Evolutionary conservation across 2,888 invertebrate genomes (phyloP), one percentile per base, ranked within the genome.

Genomic region (Stenolophus ochropezus): DNA sequence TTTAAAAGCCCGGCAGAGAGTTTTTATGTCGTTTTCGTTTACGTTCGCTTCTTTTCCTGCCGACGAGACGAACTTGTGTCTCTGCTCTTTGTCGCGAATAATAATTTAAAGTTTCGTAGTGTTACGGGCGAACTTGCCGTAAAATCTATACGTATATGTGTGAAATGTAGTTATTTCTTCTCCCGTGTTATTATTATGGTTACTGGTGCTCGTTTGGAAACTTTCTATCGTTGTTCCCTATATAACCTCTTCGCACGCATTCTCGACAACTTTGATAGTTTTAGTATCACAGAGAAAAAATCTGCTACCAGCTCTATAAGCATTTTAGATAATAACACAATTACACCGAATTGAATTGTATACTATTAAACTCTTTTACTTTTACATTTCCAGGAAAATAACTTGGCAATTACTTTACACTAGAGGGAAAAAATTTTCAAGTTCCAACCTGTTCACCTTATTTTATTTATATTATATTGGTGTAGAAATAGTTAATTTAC

Each of bases 11-110:
- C 49, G 21, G 5, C 25, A 73, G 49, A 73, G 73, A 73, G 49
- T 73, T 73, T 73, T 73, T 73, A 73, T 73, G 73, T 51, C 51
- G 73, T 73, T 73, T 49, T 51, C 73, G 73, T 73, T 73, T 73
- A 73, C 25, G 73, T 49, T 73, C 47, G 51, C 23, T 21, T 73
- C 73, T 47, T 51, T 47, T 49, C 51, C 49, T n/a, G 21, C 11
- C 49, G 16, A 8, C 16, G 51, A 42, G 49, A 73, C 51, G 49
- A 73, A 23, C 51, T 73, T 23, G 51, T 49, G 49, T 47, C 73
- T 49, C 49, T 73, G 73, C 20, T 73, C 51, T 73, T 73, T 73
- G 73, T 42, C 73, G 73, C 73, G 73, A 51, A 73, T 73, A 23
- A 73, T 73, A 73, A 73, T 73, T 73, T 73, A 73, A 73, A 73